Evolutionary conservation across 1,140 invertebrate species (phyloP), one percentile per base, ranked within the genome.

Genomic region (Leptopilina boulardi): DNA sequence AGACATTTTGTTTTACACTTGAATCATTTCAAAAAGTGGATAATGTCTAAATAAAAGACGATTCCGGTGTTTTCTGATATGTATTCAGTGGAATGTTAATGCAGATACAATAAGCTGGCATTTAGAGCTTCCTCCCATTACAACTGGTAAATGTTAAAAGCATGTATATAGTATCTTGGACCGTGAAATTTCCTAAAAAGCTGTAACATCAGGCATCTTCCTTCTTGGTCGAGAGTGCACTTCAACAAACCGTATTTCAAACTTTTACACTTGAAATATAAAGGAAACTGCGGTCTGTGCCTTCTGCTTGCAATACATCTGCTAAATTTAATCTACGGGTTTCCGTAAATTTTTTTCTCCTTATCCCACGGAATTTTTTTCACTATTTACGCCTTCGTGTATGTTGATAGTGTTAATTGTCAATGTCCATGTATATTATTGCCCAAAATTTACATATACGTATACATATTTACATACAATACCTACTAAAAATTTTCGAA

Each of bases 241-340:
- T 66, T 66, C 26, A 30, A 66, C 23, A 66, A 66, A 66, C 21
- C n/a, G 21, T 23, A 66, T 66, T 30, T 66, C 4, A 66, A 66
- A 13, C 59, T 66, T n/a, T n/a, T n/a, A n/a, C n/a, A 66, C 59
- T 30, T 30, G 59, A 66, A 30, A 15, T 38, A 38, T 38, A 66
- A n/a, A 26, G 59, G 59, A 66, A 66, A 66, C 56, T 66, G n/a
- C n/a, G 23, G 34, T 38, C 13, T 23, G 59, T 30, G 59, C 47
- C 47, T 18, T 51, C 47, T 51, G 15, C 15, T 18, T 18, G 47
- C 47, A 30, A 66, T 13, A 30, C 59, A 66, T 66, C 59, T 66
- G 59, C 26, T 30, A 30, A 66, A 66, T 66, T 66, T 2, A 30
- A 30, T 34, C n/a, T 23, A 66, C n/a, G n/a, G n/a, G 59, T 23